Percentiles rank a stretch among this genome's conserved stretches.
phyloP scores from a whole-genome alignment of 2,888 invertebrate genomes.

The Eulithis testata region DNA sequence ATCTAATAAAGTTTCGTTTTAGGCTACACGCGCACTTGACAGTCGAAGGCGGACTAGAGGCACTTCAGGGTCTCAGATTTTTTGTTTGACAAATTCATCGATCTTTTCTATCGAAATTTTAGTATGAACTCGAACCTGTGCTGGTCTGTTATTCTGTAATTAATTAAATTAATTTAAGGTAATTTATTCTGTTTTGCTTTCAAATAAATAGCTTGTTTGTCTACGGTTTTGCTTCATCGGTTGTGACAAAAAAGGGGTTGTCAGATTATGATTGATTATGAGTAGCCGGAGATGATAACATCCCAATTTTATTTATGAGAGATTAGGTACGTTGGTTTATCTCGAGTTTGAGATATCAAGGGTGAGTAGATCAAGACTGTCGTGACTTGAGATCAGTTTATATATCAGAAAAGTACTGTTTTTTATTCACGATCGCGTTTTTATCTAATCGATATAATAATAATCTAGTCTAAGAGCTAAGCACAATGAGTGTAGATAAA shows the following conservation, averaged over 20 bases:
- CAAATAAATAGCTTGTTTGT: too few species aligned
- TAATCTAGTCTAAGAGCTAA: neutral
- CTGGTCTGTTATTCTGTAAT: too few species aligned
- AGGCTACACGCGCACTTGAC: too few species aligned
- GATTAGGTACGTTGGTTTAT: neutral
- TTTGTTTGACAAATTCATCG: too few species aligned
- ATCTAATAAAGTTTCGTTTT: too few species aligned
- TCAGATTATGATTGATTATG: conserved; percentile 2
- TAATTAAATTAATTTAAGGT: too few species aligned
- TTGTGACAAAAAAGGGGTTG: neutral
- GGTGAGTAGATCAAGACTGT: conserved; percentile 5
- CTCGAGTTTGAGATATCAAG: neutral
- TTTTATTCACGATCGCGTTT: neutral
- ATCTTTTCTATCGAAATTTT: too few species aligned
- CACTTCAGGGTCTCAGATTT: too few species aligned
- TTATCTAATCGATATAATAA: neutral
- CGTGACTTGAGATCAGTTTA: neutral
- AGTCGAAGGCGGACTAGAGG: too few species aligned
- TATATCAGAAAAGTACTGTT: neutral
- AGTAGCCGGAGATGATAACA: neutral
- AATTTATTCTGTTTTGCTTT: too few species aligned
- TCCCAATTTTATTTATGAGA: neutral
- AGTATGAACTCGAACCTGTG: too few species aligned
- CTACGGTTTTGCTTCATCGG: too few species aligned
- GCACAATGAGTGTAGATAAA: neutral